Base-by-base conservation (phyloP, 2,113 vertebrate species). In the Protomyctophum bolini region DNA sequence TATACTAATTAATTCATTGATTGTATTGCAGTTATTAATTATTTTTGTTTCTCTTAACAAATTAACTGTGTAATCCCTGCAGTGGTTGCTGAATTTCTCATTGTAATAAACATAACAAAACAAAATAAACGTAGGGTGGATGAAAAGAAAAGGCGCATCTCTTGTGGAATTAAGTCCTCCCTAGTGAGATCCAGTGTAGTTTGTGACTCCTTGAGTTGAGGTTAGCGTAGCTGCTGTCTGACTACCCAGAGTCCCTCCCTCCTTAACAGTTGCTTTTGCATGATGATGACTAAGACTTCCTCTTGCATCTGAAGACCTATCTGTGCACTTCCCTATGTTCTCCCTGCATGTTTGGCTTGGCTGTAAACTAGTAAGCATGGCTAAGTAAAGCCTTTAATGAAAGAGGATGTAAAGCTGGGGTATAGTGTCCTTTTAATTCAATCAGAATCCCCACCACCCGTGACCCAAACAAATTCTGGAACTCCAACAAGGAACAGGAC, bases 241-340 rank as follows among this genome's bases (percentile, higher is more conserved):
- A 90, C 63, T 90, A 91, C 90, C 90, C 89, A 91, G 89, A 91
- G 82, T 90, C 88, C 89, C 90, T 79, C 69, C 80, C 74, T 83
- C 48, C 66, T 75, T 15, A 21, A 41, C 59, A 73, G 52, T 60
- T 80, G 77, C 69, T 70, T 57, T 64, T 12, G 63, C 73, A 45
- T 78, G 68, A 45, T 78, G 68, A 68, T 47, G 49, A 51, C 58
- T 41, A 69, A 21, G 21, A 21, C 21, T 21, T 21, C 41, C 29
- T 66, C 48, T 51, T 66, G 63, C 66, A 48, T 67, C 67, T 66
- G 15, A 7, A 6, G 1, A 28, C 65, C 49, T 63, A 58, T 56
- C 41, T 9, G 0, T 8, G 41, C 63, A 66, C 51, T 57, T n/a
- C n/a, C 49, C 77, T 70, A 61, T 73, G n/a, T n/a, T 56, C 41